These are phyloP conservation scores for Neogale vison DNA, from an alignment of 2,113 vertebrate genomes.

Conservation along the genomic window DNA sequence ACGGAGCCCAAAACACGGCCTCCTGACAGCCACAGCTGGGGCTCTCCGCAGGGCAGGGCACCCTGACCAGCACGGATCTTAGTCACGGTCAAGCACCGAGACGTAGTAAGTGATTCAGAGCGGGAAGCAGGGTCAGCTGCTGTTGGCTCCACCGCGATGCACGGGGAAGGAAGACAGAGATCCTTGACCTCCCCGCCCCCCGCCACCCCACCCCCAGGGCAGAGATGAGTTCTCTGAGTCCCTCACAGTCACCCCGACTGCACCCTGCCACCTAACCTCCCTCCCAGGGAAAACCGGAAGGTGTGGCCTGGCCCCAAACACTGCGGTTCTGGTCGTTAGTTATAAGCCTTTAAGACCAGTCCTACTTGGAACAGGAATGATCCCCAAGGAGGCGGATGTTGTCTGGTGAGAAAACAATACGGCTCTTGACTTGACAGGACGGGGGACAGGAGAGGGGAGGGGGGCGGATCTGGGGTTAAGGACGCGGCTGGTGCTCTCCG, in stretches of 20 bases:
- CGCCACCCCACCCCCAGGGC: too few species aligned
- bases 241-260: fast-evolving
- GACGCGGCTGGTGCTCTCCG: fast-evolving
- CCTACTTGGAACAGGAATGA: fast-evolving
- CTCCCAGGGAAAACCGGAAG: not conserved
- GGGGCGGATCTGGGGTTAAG: too few species aligned
- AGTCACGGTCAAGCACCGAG: not conserved
- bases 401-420: too few species aligned
- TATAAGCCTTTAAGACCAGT: not conserved
- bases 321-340: not conserved
- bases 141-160: not conserved
- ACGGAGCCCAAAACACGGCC: fast-evolving
- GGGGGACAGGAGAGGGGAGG: too few species aligned
- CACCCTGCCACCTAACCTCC: not conserved
- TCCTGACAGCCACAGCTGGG: fast-evolving
- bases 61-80: fast-evolving
- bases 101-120: not conserved
- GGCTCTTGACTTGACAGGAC: not conserved
- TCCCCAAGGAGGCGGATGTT: not conserved
- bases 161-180: not conserved
- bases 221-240: fast-evolving
- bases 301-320: not conserved
- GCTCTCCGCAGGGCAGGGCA: not conserved
- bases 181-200: fast-evolving
- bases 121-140: fast-evolving